phyloP scores from a whole-genome alignment of 1,140 invertebrate genomes.

The Pogonomyrmex barbatus region DNA sequence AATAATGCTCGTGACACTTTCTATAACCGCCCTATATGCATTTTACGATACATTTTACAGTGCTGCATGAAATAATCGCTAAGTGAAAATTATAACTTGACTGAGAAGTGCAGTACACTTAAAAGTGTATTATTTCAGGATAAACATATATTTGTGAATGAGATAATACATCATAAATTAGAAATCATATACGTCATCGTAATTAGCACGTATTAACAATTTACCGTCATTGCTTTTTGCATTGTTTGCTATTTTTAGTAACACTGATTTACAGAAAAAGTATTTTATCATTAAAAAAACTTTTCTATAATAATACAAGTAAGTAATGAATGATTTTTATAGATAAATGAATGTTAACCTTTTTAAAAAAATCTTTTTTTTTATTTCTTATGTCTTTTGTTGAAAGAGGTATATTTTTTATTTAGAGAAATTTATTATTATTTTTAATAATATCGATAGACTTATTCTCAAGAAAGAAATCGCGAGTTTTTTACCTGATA shows the following conservation, averaged over 20 bases:
- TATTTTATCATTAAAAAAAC: neutral
- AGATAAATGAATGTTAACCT: neutral
- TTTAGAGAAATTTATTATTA: neutral
- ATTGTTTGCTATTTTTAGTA: neutral
- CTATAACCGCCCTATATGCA: neutral
- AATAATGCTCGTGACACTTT: neutral
- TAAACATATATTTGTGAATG: neutral
- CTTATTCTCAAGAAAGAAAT: neutral
- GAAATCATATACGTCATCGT: neutral
- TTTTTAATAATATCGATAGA: neutral
- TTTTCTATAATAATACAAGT: neutral
- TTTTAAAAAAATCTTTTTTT: neutral
- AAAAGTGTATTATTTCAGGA: constrained; percentile 1
- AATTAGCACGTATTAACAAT: neutral
- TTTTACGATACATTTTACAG: neutral
- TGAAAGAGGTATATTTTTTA: neutral
- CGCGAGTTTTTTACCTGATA: neutral
- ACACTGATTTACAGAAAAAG: neutral
- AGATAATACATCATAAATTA: neutral
- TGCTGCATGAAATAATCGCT: neutral
- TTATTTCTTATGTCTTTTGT: neutral
- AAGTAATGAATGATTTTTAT: neutral
- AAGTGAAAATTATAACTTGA: neutral
- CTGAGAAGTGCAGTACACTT: neutral
- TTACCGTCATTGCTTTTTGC: neutral